Evolutionary conservation across 2,888 invertebrate species (phyloP), one percentile per base, ranked within the genome.

Genomic region (Agrotis ipsilon): DNA sequence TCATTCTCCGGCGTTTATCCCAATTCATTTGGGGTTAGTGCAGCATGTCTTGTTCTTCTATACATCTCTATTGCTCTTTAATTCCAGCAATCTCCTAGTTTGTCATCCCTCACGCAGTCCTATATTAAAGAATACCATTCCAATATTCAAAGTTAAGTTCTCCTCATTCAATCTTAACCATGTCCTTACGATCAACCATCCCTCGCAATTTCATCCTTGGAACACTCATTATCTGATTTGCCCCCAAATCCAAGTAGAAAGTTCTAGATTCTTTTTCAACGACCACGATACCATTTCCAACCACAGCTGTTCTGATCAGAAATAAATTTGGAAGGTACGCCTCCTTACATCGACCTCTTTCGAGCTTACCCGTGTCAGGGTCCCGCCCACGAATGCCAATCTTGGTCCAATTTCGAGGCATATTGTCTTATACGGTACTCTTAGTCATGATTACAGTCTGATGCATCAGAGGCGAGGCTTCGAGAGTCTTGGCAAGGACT

Each of bases 321-420:
- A 80, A 82, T 76, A 72, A 78, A 72, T 75, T 80, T 67, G 71
- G 81, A 55, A 59, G 72, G 74, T 51, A 57, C 59, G 52, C 62
- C 78, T 78, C 78, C 75, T 80, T 84, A 81, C 80, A n/a, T 72
- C 58, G 79, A 68, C 72, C 82, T 77, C 77, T 77, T 82, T 82
- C 19, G 32, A 45, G 72, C 67, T 77, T 64, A 66, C 68, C 72
- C 67, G 73, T 81, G 81, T 86, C 82, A 85, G 84, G 84, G 86
- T 63, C 57, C 70, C 87, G 82, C 87, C 87, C 81, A 88, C 87
- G 63, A 48, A 80, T 68, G 63, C 71, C 65, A 67, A 79, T 72
- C 75, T 79, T 77, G 81, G 66, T 72, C 84, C 85, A 87, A 88
- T 87, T 87, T 85, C 83, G 78, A 75, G 52, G 61, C 67, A 75